Percentiles rank a stretch among this genome's conserved stretches.
phyloP scores from a whole-genome alignment of 2,797 vertebrate species.

The Cuniculus paca region DNA sequence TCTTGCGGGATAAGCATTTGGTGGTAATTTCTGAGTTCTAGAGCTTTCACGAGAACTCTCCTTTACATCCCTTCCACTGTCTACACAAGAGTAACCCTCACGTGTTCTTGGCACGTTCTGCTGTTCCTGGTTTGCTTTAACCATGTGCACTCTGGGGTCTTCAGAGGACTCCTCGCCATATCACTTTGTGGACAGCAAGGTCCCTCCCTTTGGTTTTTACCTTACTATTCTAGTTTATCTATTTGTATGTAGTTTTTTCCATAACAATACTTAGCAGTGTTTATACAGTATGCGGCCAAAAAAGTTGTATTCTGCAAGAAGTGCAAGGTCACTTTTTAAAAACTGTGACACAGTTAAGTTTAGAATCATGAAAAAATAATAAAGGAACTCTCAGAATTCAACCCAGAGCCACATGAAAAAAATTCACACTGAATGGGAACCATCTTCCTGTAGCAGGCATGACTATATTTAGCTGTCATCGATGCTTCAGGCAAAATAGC shows the following conservation, averaged over 20 bases:
- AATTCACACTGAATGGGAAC: background rate
- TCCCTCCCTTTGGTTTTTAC: background rate
- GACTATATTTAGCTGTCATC: background rate
- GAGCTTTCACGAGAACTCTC: background rate
- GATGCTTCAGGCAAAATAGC: background rate
- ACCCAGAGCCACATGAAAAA: background rate
- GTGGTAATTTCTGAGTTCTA: background rate
- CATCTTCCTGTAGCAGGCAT: background rate
- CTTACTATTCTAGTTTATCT: background rate
- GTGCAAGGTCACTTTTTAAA: slow-evolving; percentile 17
- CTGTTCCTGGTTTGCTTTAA: background rate
- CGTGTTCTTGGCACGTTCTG: accelerated
- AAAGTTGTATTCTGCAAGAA: slow-evolving; percentile 10
- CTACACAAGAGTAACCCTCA: background rate
- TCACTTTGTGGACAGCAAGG: slow-evolving; percentile 26
- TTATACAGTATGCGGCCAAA: background rate
- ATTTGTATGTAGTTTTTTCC: background rate
- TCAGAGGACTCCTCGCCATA: background rate
- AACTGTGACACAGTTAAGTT: background rate
- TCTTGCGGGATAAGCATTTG: background rate
- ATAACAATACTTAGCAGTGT: background rate
- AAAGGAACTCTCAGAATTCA: background rate
- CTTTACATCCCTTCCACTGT: background rate
- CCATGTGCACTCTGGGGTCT: background rate
- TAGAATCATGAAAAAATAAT: background rate